Conservation (phyloP, 2,113 vertebrate species). For the Actinemys pallida region DNA sequence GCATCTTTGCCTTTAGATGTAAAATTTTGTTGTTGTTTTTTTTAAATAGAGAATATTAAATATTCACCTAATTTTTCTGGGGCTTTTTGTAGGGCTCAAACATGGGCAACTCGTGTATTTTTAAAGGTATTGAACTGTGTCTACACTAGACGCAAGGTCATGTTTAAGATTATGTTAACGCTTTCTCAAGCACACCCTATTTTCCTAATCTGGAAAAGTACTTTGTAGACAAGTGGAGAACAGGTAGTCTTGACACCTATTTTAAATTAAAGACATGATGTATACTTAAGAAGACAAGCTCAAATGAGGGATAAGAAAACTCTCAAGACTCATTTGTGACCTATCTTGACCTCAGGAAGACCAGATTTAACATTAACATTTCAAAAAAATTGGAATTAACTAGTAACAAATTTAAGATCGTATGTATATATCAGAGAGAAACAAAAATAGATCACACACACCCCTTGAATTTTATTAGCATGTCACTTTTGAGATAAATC, state of each 20-base stretch:
- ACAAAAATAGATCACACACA: not conserved
- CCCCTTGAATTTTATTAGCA: not conserved
- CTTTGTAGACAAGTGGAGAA: not conserved
- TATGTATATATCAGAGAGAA: fast-evolving
- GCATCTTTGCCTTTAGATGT: too few species aligned
- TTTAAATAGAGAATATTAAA: too few species aligned
- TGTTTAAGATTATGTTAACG: not conserved
- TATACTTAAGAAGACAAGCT: not conserved
- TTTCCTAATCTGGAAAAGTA: not conserved
- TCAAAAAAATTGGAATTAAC: not conserved
- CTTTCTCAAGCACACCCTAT: not conserved
- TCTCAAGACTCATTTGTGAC: not conserved
- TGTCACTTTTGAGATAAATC: not conserved
- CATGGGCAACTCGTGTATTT: not conserved
- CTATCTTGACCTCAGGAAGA: not conserved
- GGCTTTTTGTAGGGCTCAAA: not conserved
- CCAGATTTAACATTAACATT: fast-evolving
- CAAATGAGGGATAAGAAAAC: not conserved
- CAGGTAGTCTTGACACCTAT: not conserved
- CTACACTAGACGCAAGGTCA: not conserved
- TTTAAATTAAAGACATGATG: not conserved
- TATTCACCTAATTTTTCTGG: too few species aligned
- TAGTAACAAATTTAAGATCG: not conserved
- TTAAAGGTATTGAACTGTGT: not conserved
- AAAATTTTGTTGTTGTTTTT: too few species aligned